Conservation (phyloP, 2,888 invertebrate genomes). For the Tetanocera ferruginea region DNA sequence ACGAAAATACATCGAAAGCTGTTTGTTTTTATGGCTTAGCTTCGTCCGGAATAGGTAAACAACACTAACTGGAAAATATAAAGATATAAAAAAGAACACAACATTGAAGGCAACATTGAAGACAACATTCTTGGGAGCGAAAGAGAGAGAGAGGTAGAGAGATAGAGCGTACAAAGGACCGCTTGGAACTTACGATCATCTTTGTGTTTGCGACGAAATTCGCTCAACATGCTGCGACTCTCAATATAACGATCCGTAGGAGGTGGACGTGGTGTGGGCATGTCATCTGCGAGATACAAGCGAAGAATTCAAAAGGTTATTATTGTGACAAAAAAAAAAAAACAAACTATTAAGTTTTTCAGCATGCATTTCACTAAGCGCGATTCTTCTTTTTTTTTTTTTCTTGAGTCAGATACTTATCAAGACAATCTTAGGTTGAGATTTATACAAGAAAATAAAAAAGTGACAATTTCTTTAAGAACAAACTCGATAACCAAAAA, state of each 20-base stretch:
- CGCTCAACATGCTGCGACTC: conserved; percentile 66
- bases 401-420: conserved; percentile 68
- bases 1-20: conserved; percentile 27
- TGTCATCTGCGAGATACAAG: conserved; percentile 58
- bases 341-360: conserved; percentile 44
- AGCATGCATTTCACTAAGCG: conserved; percentile 63
- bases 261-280: conserved; percentile 67
- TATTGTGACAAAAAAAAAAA: conserved; percentile 20
- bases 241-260: conserved; percentile 65
- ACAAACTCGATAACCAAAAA: background rate
- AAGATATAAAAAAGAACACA: conserved; percentile 57
- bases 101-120: conserved; percentile 62
- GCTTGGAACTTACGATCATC: conserved; percentile 75
- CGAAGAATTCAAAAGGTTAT: background rate
- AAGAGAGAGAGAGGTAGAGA: background rate
- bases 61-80: background rate
- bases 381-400: too few species aligned
- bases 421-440: conserved; percentile 58
- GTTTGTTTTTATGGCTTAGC: background rate
- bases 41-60: background rate
- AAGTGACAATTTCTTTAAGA: background rate
- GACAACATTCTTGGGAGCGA: conserved; percentile 43
- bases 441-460: conserved; percentile 18
- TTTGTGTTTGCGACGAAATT: conserved; percentile 77
- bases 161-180: conserved; percentile 11